Evolutionary conservation across 1,140 invertebrate species (phyloP).

Genomic region (Bicyclus anynana): DNA sequence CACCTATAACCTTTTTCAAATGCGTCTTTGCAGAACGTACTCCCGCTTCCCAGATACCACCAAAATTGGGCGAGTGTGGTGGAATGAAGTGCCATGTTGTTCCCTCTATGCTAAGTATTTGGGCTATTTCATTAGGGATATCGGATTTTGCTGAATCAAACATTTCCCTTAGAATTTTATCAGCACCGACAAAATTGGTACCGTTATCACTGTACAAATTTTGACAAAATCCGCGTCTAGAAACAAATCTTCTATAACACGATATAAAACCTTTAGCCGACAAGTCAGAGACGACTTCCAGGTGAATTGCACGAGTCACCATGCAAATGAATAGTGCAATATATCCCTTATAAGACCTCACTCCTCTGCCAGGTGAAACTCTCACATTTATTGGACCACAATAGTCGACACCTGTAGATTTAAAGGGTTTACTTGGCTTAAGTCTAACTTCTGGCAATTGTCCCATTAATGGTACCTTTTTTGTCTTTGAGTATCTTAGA

Average conservation of each 20-base stretch:
- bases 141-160: background rate
- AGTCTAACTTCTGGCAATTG: conserved; percentile 43
- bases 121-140: background rate
- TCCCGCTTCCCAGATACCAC: conserved; percentile 6
- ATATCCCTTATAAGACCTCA: conserved; percentile 51
- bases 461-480: conserved; percentile 42
- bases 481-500: conserved; percentile 11
- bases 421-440: conserved; percentile 41
- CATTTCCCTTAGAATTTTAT: background rate
- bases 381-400: conserved; percentile 55
- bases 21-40: conserved; percentile 9
- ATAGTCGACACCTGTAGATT: conserved; percentile 52
- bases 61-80: conserved; percentile 1
- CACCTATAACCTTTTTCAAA: conserved; percentile 6
- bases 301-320: conserved; percentile 19
- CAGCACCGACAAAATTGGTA: conserved; percentile 4
- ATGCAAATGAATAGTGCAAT: conserved; percentile 64
- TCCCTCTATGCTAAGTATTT: conserved; percentile 4
- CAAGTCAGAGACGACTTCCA: conserved; percentile 23
- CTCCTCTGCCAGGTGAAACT: conserved; percentile 33
- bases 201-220: conserved; percentile 16
- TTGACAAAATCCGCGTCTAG: conserved; percentile 6
- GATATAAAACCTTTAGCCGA: conserved; percentile 15
- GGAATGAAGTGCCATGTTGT: conserved; percentile 10
- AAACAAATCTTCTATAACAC: conserved; percentile 8